Base-by-base conservation (phyloP, 2,113 vertebrate genomes). In the Festucalex cinctus region DNA sequence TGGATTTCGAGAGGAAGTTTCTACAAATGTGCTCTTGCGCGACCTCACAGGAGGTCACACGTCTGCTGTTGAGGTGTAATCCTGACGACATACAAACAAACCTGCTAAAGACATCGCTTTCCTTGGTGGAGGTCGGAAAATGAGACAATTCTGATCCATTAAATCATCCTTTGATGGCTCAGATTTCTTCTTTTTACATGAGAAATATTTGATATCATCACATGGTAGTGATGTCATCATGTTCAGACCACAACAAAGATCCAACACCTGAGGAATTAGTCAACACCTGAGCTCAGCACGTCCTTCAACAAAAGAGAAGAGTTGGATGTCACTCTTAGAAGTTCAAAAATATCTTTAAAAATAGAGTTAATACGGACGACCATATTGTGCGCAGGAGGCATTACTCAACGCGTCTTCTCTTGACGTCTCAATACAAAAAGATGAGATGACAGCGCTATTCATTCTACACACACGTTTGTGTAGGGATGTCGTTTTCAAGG, bases 391-490 rank as follows among this genome's bases (percentile, higher is more conserved):
- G 6, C 6, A 57, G 26, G 54, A 57, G 54, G 16, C 54, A 57
- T 56, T 32, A 56, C 5, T 57, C 14, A 19, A 57, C 54, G 14
- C 26, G 5, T 32, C 26, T 57, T 57, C n/a, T 54, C 22, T 57
- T 57, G 54, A 57, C 26, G 16, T 32, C 28, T 57, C 54, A 7
- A 17, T 35, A 32, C 28, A 57, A 57, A 57, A 57, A 32, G 54
- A 57, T 17, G 26, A 57, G 54, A 57, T 32, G 54, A 32, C 54
- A 57, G 16, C 14, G 54, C 54, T 57, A 57, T 57, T 57, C 54
- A 35, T 57, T n/a, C n/a, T 32, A 17, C 14, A 32, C 13, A 24
- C 22, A 53, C 22, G 8, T 49, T 49, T 49, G 20, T 53, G 51
- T 24, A 56, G 32, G 17, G 54, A 32, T 56, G 54, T 32, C 26